These are phyloP conservation scores for Pandion haliaetus DNA, from an alignment of 2,113 vertebrate species.

Conservation along the genomic window DNA sequence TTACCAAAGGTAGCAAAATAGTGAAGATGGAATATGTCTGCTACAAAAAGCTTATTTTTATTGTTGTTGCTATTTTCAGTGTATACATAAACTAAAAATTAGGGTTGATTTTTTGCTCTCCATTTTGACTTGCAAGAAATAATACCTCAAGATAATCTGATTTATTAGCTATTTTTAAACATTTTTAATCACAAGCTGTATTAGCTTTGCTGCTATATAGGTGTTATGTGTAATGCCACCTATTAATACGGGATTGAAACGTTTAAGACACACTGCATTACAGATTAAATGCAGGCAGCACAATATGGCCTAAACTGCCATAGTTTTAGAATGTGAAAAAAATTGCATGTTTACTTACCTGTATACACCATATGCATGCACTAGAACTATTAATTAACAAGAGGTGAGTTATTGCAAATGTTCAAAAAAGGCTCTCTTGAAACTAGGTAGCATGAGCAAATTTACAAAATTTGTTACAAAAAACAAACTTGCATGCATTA, in stretches of 20 bases:
- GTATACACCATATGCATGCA: constrained; percentile 92
- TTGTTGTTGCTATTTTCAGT: constrained; percentile 87
- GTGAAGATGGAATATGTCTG: constrained; percentile 89
- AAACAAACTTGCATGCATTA: constrained; percentile 92
- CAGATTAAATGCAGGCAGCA: constrained; percentile 89
- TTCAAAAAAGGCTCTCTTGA: constrained; percentile 79
- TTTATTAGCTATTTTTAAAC: constrained; percentile 94
- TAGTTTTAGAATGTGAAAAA: constrained; percentile 90
- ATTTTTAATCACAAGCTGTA: constrained; percentile 96
- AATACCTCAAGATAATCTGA: constrained; percentile 98
- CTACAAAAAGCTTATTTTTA: constrained; percentile 88
- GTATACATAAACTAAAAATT: constrained; percentile 87
- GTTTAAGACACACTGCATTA: constrained; percentile 85
- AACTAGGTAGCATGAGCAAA: constrained; percentile 91
- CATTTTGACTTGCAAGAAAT: constrained; percentile 93
- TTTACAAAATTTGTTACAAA: constrained; percentile 81
- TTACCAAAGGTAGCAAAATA: constrained; percentile 99
- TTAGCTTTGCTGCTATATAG: constrained; percentile 99
- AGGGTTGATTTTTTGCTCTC: constrained; percentile 89
- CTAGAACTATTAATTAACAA: constrained; percentile 82
- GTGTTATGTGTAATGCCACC: constrained; percentile 94
- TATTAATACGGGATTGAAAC: constrained; percentile 89
- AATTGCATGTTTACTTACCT: constrained; percentile 91
- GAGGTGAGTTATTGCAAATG: constrained; percentile 80
- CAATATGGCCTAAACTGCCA: constrained; percentile 85